phyloP scores from a whole-genome alignment of 2,113 vertebrate genomes.

The Nansenia antarctica region DNA sequence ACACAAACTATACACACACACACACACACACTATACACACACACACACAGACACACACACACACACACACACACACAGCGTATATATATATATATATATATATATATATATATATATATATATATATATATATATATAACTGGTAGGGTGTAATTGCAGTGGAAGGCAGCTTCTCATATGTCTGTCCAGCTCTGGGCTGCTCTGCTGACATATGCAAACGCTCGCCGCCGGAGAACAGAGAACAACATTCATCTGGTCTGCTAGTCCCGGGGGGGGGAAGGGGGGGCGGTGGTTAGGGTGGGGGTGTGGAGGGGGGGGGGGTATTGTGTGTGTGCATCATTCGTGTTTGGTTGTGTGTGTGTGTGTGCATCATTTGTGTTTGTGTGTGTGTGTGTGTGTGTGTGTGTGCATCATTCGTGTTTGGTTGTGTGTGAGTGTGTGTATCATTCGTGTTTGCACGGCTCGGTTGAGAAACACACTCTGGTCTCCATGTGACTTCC shows the following conservation, averaged over 20 bases:
- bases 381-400: constrained; percentile 1
- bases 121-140: neutral
- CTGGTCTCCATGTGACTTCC: too few species aligned
- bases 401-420: too few species aligned
- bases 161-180: neutral
- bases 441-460: too few species aligned
- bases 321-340: neutral
- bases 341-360: neutral
- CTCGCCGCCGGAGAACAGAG: too few species aligned
- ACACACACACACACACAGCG: neutral
- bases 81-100: constrained; percentile 4
- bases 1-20: neutral
- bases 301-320: too few species aligned
- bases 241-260: too few species aligned
- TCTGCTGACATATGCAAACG: neutral
- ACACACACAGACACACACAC: neutral
- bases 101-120: neutral
- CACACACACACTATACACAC: neutral
- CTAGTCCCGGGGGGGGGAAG: neutral
- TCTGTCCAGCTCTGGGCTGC: neutral
- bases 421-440: constrained; percentile 1
- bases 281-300: neutral
- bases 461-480: too few species aligned
- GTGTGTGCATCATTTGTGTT: too few species aligned
- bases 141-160: too few species aligned